phyloP scores from a whole-genome alignment of 2,888 invertebrate genomes.

The Drosophila neotestacea region DNA sequence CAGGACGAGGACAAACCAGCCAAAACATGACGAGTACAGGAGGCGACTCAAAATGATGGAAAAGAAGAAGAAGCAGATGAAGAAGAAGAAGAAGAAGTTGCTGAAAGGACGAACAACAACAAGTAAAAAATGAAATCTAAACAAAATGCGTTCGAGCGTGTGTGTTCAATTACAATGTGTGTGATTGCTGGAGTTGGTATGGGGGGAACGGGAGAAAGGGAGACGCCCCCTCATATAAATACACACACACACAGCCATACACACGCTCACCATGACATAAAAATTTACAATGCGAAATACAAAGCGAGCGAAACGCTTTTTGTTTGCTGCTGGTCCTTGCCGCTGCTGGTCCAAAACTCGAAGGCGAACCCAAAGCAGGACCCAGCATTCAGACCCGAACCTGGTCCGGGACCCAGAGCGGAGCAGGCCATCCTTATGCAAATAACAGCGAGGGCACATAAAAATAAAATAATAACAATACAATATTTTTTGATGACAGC shows the following conservation, averaged over 20 bases:
- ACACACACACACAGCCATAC: constrained; percentile 39
- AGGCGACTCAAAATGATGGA: constrained; percentile 47
- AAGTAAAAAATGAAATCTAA: constrained; percentile 76
- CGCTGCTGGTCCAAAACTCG: constrained; percentile 10
- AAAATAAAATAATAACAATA: constrained; percentile 81
- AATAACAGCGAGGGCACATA: constrained; percentile 75
- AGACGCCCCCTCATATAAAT: constrained; percentile 30
- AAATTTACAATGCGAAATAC: constrained; percentile 82
- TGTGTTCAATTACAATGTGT: constrained; percentile 82
- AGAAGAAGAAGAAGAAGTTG: constrained; percentile 39
- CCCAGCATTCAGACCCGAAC: constrained; percentile 6
- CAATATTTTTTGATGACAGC: constrained; percentile 81
- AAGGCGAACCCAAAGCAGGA: constrained; percentile 20
- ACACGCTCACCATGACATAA: constrained; percentile 57
- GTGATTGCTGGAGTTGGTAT: constrained; percentile 72
- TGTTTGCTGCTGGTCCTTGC: constrained; percentile 62
- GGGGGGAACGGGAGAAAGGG: constrained; percentile 8
- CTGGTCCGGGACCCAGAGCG: neutral
- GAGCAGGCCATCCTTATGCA: constrained; percentile 74
- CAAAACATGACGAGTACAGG: constrained; percentile 60
- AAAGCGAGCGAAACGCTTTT: constrained; percentile 80
- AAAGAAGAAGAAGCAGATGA: constrained; percentile 31
- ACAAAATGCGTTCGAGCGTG: constrained; percentile 81
- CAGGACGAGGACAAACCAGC: constrained; percentile 42
- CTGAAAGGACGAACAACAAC: constrained; percentile 47